Conservation (phyloP, 2,888 invertebrate genomes). For the Creontiades dilutus region DNA sequence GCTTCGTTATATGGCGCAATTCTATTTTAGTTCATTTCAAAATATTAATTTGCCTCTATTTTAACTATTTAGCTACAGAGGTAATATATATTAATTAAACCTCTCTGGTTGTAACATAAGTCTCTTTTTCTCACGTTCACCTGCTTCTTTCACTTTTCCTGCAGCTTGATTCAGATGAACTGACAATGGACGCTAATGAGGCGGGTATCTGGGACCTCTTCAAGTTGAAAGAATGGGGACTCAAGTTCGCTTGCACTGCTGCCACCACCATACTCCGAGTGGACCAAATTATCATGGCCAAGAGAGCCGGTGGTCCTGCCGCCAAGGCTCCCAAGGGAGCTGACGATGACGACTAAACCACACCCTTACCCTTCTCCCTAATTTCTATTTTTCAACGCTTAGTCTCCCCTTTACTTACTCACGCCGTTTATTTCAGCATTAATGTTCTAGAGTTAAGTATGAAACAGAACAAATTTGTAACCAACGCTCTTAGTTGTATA, state of each 20-base stretch:
- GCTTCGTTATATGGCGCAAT: no score
- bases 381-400: not conserved
- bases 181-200: slow-evolving; percentile 86
- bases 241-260: slow-evolving; percentile 96
- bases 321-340: slow-evolving; percentile 87
- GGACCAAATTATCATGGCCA: slow-evolving; percentile 99
- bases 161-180: slow-evolving; percentile 82
- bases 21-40: no score
- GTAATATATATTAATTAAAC: no score
- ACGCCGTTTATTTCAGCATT: not conserved
- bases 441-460: not conserved
- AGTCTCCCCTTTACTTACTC: not conserved
- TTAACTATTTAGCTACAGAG: no score
- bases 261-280: slow-evolving; percentile 95
- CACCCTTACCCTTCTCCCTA: not conserved
- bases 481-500: not conserved
- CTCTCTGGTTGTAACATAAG: no score
- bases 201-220: slow-evolving; percentile 91
- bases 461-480: not conserved
- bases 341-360: slow-evolving; percentile 79
- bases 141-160: slow-evolving; percentile 34
- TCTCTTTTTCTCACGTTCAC: no score
- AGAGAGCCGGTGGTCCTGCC: slow-evolving; percentile 94
- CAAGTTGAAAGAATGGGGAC: slow-evolving; percentile 92
- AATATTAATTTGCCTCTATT: no score